Evolutionary conservation across 2,113 vertebrate genomes (phyloP).

Genomic region (Sus scrofa): T2T-Sscrofa CM000830.6:77139001-77139500

Average conservation of each 20-base stretch:
- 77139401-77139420: too few relatives aligned
- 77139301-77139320: neutral
- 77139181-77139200: neutral
- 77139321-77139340: slow-evolving; percentile 12
- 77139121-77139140: neutral
- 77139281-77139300: neutral
- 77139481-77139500: too few relatives aligned
- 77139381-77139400: neutral
- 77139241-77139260: neutral
- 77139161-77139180: neutral
- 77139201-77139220: neutral
- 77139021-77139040: too few relatives aligned
- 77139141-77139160: neutral
- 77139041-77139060: too few relatives aligned
- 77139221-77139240: neutral
- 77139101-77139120: too few relatives aligned
- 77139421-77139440: too few relatives aligned
- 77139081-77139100: too few relatives aligned
- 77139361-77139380: neutral
- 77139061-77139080: too few relatives aligned
- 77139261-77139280: neutral
- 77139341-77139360: neutral
- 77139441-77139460: too few relatives aligned
- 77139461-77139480: too few relatives aligned
- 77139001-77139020: neutral